Base-by-base conservation (phyloP, 1,140 invertebrate species). In the Agrilus planipennis region DNA sequence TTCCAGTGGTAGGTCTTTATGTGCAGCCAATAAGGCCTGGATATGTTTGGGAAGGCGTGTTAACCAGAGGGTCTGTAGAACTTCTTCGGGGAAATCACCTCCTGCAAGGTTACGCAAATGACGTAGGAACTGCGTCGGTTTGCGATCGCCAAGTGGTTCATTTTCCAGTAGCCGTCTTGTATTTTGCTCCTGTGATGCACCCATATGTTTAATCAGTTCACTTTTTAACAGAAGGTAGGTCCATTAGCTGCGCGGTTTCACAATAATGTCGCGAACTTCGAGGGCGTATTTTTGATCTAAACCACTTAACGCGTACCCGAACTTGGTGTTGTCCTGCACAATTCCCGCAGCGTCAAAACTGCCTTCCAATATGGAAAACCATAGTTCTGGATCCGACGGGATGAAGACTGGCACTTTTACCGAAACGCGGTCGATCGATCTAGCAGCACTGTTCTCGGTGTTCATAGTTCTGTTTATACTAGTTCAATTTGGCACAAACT, bases 51-150 rank as follows among this genome's bases (percentile, higher is more conserved):
- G 35, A 10, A 37, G 11, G 10, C 23, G 35, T 21, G 21, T 18
- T 16, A 37, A 17, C 19, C 21, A 37, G 3, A 37, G 35, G 12
- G 3, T 21, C 14, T 27, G 3, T 3, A 37, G 18, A 3, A 12
- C 35, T 22, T 25, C 5, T 3, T 22, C 20, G 12, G 21, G 21
- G 17, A 37, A 3, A 37, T 29, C 21, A 4, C 23, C 14, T 27
- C 18, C 3, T 9, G 23, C 35, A 16, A 37, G 35, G 3, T 6
- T n/a, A 3, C 23, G 20, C 35, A 37, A 22, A 4, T 28, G 35
- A 15, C 35, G 3, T 18, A 37, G 12, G 11, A 37, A 18, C 17
- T 37, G 35, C 4, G 20, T 15, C 20, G 35, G 35, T 37, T 37
- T 37, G 11, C 35, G 9, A 7, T 18, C 21, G 9, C 35, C 35